Evolutionary conservation across 2,888 invertebrate species (phyloP), one percentile per base, ranked within the genome.

Genomic region (Epinotia brunnichana): DNA sequence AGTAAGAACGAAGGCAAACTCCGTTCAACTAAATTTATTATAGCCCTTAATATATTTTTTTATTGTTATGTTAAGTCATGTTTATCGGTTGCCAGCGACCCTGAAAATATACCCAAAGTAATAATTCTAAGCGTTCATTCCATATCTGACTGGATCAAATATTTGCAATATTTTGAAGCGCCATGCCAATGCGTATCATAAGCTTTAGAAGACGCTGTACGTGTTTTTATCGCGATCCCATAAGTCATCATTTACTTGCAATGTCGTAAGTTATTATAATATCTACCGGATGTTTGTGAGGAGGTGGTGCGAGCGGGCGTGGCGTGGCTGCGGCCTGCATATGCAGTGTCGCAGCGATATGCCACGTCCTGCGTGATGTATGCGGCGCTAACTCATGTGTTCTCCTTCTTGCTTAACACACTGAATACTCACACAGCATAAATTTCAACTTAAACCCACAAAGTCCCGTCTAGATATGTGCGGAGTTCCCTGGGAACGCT

Each of bases 401-500:
- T 83, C 85, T 85, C 84, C 87, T 87, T 84, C 90, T 89, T 90
- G 86, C 87, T 85, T 87, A 87, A 81, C 87, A 86, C 83, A 82
- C 83, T 80, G 83, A 86, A 88, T 86, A 85, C 87, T 87, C 83
- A 78, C 87, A 84, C 84, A 81, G 84, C 84, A 90, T 91, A 90
- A 91, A 91, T 92, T 90, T 86, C 82, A 85, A 89, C 83, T 88
- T 84, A 87, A 90, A 87, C 86, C 84, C 85, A 84, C 89, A 89
- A 73, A 89, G 85, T 89, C 83, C 80, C 80, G 82, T 85, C 84
- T 85, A 84, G 87, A 86, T 87, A 89, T 88, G 87, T 87, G 87
- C 84, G 81, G 85, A 87, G 87, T 89, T 87, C 83, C 77, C 82
- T 79, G 83, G 87, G 86, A 87, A 81, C 88, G 90, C 84, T 90